These are phyloP conservation scores for Patiria miniata DNA, from an alignment of 35 echinoderm and acorn worm species.

Conservation along the genomic window DNA sequence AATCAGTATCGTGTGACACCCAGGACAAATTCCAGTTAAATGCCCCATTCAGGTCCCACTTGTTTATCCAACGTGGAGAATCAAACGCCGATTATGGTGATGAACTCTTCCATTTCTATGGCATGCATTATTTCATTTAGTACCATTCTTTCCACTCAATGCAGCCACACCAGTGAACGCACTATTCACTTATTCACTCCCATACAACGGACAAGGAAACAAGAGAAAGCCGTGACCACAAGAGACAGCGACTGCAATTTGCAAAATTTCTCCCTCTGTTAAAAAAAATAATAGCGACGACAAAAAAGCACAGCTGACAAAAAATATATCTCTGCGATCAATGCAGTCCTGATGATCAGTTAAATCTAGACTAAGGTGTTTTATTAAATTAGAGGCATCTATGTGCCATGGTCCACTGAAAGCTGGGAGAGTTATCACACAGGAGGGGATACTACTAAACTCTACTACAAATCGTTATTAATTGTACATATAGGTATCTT, in stretches of 20 bases:
- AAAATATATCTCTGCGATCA: constrained; percentile 18
- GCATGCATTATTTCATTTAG: not conserved
- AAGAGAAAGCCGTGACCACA: not conserved
- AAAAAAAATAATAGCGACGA: not conserved
- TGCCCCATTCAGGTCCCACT: constrained; percentile 1
- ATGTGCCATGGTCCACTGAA: not conserved
- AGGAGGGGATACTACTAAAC: not conserved
- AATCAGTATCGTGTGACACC: constrained; percentile 2
- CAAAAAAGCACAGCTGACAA: not conserved
- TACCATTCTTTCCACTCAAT: constrained; percentile 2
- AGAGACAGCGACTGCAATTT: not conserved
- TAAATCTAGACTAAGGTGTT: not conserved
- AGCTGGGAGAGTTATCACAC: not conserved
- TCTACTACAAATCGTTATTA: not conserved
- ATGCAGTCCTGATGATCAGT: not conserved
- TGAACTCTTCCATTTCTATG: constrained; percentile 4
- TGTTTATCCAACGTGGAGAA: constrained; percentile 4
- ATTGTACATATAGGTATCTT: constrained; percentile 18
- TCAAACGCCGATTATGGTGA: constrained; percentile 10
- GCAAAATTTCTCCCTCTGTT: not conserved
- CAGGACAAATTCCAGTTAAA: not conserved
- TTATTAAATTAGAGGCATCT: not conserved
- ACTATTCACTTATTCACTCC: constrained; percentile 6
- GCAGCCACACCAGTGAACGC: constrained; percentile 6
- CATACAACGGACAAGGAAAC: not conserved